Conservation (phyloP, 2,888 invertebrate genomes). For the Andricus curvator region DNA sequence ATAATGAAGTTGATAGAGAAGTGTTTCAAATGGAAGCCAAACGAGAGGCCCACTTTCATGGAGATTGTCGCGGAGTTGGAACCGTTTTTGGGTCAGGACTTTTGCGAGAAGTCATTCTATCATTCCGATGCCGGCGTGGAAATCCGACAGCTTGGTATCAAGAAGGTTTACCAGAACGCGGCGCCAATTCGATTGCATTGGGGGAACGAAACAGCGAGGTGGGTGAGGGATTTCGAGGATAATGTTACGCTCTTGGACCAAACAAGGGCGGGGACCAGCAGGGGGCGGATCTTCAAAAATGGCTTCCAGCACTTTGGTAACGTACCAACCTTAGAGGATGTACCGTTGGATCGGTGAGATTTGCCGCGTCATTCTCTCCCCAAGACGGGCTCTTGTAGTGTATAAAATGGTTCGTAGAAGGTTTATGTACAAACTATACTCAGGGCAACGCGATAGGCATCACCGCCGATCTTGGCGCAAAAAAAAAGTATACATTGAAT, state of each 20-base stretch:
- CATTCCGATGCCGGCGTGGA: constrained; percentile 71
- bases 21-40: constrained; percentile 85
- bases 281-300: constrained; percentile 77
- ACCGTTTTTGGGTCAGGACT: constrained; percentile 80
- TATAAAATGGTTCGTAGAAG: constrained; percentile 28
- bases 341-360: constrained; percentile 69
- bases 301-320: constrained; percentile 78
- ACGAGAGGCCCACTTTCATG: constrained; percentile 83
- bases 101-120: constrained; percentile 82
- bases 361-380: constrained; percentile 9
- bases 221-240: constrained; percentile 73
- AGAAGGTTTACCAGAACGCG: constrained; percentile 69
- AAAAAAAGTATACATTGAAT: constrained; percentile 10
- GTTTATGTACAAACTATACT: constrained; percentile 62
- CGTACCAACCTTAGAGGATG: constrained; percentile 64
- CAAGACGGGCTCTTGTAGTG: constrained; percentile 23
- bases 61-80: constrained; percentile 82
- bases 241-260: constrained; percentile 71
- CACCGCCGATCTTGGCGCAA: background rate
- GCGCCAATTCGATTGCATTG: constrained; percentile 71
- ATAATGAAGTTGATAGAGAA: constrained; percentile 83
- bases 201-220: constrained; percentile 72
- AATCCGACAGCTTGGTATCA: constrained; percentile 65
- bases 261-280: constrained; percentile 67
- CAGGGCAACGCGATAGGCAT: constrained; percentile 55